phyloP scores from a whole-genome alignment of 2,888 invertebrate genomes.

The Myopa tessellatipennis region DNA sequence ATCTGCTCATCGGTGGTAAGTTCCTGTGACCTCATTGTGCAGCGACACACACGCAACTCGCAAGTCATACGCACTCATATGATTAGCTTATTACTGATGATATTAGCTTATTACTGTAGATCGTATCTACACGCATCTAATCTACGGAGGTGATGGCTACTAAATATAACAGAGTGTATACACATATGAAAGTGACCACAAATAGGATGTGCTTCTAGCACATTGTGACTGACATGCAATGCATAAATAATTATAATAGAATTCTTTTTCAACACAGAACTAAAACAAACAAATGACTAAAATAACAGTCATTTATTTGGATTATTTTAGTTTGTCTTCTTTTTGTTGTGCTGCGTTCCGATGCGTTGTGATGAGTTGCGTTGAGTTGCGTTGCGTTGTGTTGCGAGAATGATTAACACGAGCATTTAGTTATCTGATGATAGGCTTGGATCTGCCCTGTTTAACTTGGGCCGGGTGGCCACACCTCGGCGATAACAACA shows the following conservation, averaged over 20 bases:
- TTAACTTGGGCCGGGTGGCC: background rate
- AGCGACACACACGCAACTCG: no score
- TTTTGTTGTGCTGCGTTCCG: background rate
- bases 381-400: background rate
- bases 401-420: background rate
- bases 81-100: no score
- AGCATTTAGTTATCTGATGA: background rate
- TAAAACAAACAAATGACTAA: background rate
- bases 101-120: no score
- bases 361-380: background rate
- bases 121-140: no score
- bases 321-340: no score
- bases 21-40: no score
- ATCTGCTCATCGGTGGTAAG: no score
- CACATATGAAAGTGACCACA: no score
- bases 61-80: no score
- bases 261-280: background rate
- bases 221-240: background rate
- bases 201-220: background rate
- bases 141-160: no score
- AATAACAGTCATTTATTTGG: background rate
- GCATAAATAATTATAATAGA: background rate
- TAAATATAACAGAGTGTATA: no score
- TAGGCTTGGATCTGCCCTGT: no score
- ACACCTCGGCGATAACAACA: background rate